A percentile compares a stretch with the other conserved stretches of the same genome.
These are phyloP conservation scores for Boloria selene DNA, from an alignment of 2,888 invertebrate species.

Conservation along the genomic window DNA sequence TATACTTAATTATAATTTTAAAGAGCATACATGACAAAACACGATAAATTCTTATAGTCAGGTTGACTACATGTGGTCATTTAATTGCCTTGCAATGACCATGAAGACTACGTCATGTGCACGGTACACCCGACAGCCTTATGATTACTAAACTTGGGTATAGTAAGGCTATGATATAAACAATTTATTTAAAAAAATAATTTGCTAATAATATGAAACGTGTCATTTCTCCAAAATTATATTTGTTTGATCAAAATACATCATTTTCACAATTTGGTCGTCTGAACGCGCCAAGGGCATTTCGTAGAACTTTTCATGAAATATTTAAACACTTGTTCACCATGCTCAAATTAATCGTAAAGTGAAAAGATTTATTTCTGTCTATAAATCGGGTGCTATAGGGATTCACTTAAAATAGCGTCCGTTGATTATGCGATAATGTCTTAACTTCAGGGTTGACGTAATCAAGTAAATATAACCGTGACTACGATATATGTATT, in stretches of 20 bases:
- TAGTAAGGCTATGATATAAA: background rate
- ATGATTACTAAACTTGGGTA: conserved; percentile 20
- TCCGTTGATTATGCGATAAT: conserved; percentile 20
- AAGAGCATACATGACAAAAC: background rate
- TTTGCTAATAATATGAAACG: no score
- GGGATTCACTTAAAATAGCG: conserved; percentile 21
- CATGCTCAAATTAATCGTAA: background rate
- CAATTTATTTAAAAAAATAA: no score
- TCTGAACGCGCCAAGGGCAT: no score
- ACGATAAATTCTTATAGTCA: conserved; percentile 2
- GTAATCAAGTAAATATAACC: conserved; percentile 37
- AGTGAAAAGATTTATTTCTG: background rate
- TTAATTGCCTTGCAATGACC: conserved; percentile 32
- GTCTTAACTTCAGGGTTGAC: conserved; percentile 31
- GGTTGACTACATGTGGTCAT: conserved; percentile 15
- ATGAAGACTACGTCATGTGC: conserved; percentile 32
- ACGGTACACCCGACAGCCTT: conserved; percentile 3
- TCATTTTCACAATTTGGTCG: no score
- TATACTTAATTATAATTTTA: no score
- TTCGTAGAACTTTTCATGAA: no score
- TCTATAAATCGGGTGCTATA: background rate
- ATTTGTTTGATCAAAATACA: no score
- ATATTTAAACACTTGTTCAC: no score
- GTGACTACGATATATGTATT: conserved; percentile 30
- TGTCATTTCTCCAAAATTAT: no score